Percentiles rank a stretch among this genome's conserved stretches.
These are phyloP conservation scores for Rotaria magnacalcarata DNA, from an alignment of 2,888 invertebrate species.

Conservation along the genomic window DNA sequence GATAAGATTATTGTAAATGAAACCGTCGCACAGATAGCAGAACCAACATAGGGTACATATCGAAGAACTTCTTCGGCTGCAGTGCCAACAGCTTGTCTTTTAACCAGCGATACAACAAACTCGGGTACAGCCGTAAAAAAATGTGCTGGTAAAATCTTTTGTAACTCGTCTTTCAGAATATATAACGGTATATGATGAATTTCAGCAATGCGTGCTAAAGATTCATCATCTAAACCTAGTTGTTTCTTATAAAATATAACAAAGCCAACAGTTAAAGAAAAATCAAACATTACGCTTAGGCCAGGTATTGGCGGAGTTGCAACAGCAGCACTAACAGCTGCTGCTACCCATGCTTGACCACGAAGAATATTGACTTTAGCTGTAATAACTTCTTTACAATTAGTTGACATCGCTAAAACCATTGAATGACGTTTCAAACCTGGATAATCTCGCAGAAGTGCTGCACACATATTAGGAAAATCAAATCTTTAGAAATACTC, in stretches of 20 bases:
- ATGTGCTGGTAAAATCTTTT: conserved; percentile 23
- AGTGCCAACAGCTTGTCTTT: conserved; percentile 15
- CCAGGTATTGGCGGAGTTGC: conserved; percentile 21
- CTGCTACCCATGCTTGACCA: conserved; percentile 27
- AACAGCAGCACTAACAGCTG: conserved; percentile 34
- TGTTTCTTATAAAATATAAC: conserved; percentile 19
- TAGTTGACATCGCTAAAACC: conserved; percentile 15
- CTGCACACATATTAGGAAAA: conserved; percentile 7
- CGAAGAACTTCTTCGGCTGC: conserved; percentile 18
- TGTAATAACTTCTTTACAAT: conserved; percentile 24
- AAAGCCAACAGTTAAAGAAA: conserved; percentile 20
- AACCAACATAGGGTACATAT: conserved; percentile 19
- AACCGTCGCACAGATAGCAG: neutral
- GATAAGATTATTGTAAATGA: conserved; percentile 10
- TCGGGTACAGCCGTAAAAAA: conserved; percentile 28
- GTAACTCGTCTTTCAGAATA: conserved; percentile 1
- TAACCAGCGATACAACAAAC: neutral
- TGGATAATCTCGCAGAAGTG: conserved; percentile 18
- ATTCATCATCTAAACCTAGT: conserved; percentile 27
- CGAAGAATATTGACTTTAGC: conserved; percentile 16
- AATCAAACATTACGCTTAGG: conserved; percentile 5
- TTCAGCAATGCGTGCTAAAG: neutral
- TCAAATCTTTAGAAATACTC: neutral
- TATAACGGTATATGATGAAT: conserved; percentile 24
- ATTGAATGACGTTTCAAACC: conserved; percentile 13